Evolutionary conservation across 2,113 vertebrate species (phyloP), one percentile per base, ranked within the genome.

Genomic region (Panurus biarmicus): DNA sequence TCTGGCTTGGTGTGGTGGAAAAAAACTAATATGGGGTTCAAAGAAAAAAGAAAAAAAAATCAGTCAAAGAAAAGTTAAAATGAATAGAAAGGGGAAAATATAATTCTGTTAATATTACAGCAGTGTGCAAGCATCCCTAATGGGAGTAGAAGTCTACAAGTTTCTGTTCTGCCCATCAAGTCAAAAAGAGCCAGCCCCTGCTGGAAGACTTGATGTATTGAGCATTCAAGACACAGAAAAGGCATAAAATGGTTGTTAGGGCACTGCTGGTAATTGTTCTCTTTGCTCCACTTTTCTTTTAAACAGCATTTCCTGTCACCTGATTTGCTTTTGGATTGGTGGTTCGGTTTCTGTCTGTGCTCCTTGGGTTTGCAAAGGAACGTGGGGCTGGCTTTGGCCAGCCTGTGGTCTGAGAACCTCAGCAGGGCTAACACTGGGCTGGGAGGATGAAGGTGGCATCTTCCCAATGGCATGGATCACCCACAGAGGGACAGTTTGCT

Each of bases 391-490:
- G 12, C 25, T 87, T 69, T 91, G 78, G 22, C 29, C 51, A 60
- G 6, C 5, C 28, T 1, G 0, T 7, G 6, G 29, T 6, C 24
- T 28, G 33, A 54, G 80, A 45, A 56, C 19, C 44, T 53, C 50
- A 29, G 67, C 8, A 13, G 64, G 16, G 33, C 21, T 33, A 6
- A 6, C 0, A 0, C 0, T 40, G 65, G 24, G 25, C 70, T 82
- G 70, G 66, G 31, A 87, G 53, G 45, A 21, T 25, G 61, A 12
- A 80, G 61, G 87, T 83, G 87, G 12, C 38, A 4, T 25, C 74
- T 87, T 72, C 14, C 33, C n/a, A 2, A 3, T 28, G 66, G 5
- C 4, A 0, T 0, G 42, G 71, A 23, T 45, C 36, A 5, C 12
- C 40, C 26, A 0, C 26, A 2, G 23, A 19, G 75, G 78, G 62